Evolutionary conservation across 2,797 vertebrate genomes (phyloP).

Genomic region (Austrolebias charrua): DNA sequence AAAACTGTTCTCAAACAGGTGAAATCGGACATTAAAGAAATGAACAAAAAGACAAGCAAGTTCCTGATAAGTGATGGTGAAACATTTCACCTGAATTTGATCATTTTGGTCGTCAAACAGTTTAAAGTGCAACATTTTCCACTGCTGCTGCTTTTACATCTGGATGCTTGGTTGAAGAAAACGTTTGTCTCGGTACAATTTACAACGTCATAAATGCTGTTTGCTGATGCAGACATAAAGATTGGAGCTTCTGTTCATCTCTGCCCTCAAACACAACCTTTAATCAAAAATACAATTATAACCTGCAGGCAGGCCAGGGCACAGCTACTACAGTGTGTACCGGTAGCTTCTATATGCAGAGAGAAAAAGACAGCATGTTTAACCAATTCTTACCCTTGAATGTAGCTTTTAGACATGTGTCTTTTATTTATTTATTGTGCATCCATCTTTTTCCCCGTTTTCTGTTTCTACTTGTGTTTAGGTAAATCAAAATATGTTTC

Average conservation of each 20-base stretch:
- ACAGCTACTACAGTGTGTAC: conserved; percentile 4
- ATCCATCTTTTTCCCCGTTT: conserved; percentile 10
- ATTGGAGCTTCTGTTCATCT: conserved; percentile 22
- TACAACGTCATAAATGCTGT: conserved; percentile 46
- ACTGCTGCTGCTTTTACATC: conserved; percentile 19
- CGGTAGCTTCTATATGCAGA: conserved; percentile 34
- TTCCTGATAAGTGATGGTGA: no score
- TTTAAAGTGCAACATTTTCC: not conserved
- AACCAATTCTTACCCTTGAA: conserved; percentile 13
- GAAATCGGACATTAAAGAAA: no score
- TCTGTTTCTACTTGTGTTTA: conserved; percentile 2
- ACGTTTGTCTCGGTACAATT: conserved; percentile 28
- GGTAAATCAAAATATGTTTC: not conserved
- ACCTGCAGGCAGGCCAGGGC: conserved; percentile 24
- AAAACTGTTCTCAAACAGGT: no score
- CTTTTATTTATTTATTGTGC: not conserved
- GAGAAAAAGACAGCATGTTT: conserved; percentile 31
- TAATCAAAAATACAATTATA: conserved; percentile 62
- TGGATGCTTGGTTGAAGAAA: conserved; percentile 26
- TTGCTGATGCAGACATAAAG: conserved; percentile 43
- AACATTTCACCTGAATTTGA: no score
- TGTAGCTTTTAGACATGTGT: not conserved
- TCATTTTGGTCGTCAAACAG: not conserved
- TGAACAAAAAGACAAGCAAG: not conserved
- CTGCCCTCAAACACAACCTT: conserved; percentile 38